Evolutionary conservation across 2,888 invertebrate genomes (phyloP), one percentile per base, ranked within the genome.

Genomic region (Macaria liturata): DNA sequence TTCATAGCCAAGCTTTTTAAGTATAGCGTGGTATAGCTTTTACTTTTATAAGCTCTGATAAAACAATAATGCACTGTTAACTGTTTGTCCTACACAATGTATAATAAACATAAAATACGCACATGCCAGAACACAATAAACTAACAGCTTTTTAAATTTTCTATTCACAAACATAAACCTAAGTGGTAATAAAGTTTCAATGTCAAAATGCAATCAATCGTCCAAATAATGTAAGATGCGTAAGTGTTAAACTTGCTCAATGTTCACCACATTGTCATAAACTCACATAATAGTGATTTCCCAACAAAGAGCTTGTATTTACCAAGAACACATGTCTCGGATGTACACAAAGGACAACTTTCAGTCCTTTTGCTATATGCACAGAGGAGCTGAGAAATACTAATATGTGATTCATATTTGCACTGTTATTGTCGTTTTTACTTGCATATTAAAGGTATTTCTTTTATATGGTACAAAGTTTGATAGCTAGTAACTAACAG

Each of bases 201-300:
- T 43, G 8, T 9, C 20, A 9, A 4, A 37, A 7, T 37, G 34
- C 34, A 37, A 37, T n/a, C 42, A 45, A 52, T 57, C 40, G 40
- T 46, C 49, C 46, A 39, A 34, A 31, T 53, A 52, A 58, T 45
- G 9, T 45, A 32, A 44, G 39, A 32, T 32, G 48, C 47, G 54
- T 46, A 43, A 31, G 52, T 60, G 59, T 53, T 48, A 52, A 56
- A 32, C 48, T 60, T 66, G 49, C 59, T 32, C 51, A 60, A 66
- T 64, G 54, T 53, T 62, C 62, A 67, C 62, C 72, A 70, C 68
- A 75, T 69, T 69, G 69, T 70, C 67, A 69, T 74, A 72, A 69
- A 75, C 69, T 69, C 69, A 72, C 66, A 69, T 71, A 71, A 70
- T 70, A 68, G 65, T 64, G 65, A 57, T 72, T 71, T 70, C 68